A percentile compares a stretch with the other conserved stretches of the same genome.
These are phyloP conservation scores for Eolophus roseicapilla DNA, from an alignment of 2,113 vertebrate genomes.

Conservation along the genomic window DNA sequence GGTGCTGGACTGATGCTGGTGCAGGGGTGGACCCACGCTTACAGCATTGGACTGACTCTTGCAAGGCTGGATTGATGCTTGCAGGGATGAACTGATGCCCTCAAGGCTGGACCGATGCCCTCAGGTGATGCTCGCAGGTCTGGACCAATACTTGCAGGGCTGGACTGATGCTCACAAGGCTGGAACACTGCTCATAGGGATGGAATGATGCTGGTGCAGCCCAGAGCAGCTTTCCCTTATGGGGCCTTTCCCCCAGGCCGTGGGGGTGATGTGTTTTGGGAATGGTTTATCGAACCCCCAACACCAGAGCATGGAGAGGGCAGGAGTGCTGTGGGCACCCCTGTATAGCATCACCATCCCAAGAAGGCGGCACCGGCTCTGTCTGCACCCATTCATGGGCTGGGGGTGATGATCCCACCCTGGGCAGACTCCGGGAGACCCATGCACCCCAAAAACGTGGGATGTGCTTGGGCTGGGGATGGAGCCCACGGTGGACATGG, in stretches of 20 bases:
- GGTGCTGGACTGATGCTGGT: not conserved
- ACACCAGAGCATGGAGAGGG: accelerated
- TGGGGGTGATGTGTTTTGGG: accelerated
- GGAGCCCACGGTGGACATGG: accelerated
- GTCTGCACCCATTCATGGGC: accelerated
- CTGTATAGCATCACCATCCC: accelerated
- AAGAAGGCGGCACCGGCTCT: not conserved
- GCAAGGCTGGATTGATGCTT: not conserved
- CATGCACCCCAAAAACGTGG: accelerated
- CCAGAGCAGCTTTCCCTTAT: accelerated
- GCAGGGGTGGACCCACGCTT: not conserved
- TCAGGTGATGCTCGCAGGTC: not conserved
- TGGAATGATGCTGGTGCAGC: not conserved
- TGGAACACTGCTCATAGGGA: not conserved
- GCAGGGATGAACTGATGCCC: not conserved
- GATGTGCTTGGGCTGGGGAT: not conserved
- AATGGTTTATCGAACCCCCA: not conserved
- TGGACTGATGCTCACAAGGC: not conserved
- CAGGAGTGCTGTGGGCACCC: not conserved
- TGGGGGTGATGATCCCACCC: not conserved
- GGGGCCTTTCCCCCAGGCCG: not conserved
- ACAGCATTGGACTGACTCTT: not conserved
- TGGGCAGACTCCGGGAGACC: not conserved
- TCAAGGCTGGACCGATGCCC: not conserved
- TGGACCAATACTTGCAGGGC: not conserved